Evolutionary conservation across 2,888 invertebrate species (phyloP).

Genomic region (Aspidiotus rigidus): DNA sequence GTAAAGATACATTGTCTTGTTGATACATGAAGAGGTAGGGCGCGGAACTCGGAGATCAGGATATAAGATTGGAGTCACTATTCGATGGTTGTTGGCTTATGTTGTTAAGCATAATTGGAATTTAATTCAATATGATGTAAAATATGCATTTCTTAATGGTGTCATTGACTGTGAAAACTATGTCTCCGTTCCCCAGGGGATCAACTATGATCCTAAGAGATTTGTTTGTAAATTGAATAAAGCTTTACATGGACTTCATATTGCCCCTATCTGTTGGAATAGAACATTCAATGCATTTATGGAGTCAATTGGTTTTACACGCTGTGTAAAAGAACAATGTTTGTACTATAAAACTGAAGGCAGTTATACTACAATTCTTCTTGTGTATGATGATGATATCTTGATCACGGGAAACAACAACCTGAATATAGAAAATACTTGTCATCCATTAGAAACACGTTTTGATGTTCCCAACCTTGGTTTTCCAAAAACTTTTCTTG

Average conservation of each 20-base stretch:
- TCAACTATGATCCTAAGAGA: background rate
- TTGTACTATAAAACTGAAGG: background rate
- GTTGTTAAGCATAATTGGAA: background rate
- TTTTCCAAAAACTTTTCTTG: background rate
- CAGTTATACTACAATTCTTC: background rate
- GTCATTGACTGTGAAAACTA: background rate
- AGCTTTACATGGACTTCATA: constrained; percentile 2
- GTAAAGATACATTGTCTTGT: too few relatives aligned
- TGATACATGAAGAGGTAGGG: too few relatives aligned
- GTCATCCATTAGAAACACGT: background rate
- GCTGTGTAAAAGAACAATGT: background rate
- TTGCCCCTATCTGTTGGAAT: background rate
- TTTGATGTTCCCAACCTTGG: background rate
- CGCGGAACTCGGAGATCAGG: too few relatives aligned
- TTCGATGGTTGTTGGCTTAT: background rate
- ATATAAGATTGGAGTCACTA: too few relatives aligned
- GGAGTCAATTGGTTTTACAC: background rate
- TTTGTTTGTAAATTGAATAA: background rate
- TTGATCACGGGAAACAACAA: background rate
- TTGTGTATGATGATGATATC: constrained; percentile 5
- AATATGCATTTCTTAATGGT: constrained; percentile 4
- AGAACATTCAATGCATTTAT: constrained; percentile 1
- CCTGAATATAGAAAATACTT: background rate
- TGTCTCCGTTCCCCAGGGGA: background rate
- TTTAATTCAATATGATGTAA: background rate